Evolutionary conservation across 2,797 vertebrate genomes (phyloP).

Genomic region (Hydrolagus colliei): DNA sequence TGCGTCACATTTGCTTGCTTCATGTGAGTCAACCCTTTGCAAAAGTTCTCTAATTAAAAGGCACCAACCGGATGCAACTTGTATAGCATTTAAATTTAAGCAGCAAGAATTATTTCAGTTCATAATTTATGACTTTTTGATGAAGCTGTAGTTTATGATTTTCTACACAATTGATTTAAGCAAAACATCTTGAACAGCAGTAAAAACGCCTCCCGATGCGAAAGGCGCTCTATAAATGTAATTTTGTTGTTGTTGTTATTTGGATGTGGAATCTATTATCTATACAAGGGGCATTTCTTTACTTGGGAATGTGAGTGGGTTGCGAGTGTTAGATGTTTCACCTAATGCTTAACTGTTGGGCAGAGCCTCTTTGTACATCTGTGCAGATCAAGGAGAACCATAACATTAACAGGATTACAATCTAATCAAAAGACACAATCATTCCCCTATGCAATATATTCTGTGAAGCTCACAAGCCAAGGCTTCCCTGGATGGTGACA

Average conservation of each 20-base stretch:
- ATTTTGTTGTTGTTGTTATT: too few species aligned
- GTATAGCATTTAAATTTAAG: not conserved
- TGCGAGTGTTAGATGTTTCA: not conserved
- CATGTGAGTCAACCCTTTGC: not conserved
- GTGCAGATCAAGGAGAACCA: not conserved
- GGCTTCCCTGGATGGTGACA: too few species aligned
- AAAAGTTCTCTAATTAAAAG: not conserved
- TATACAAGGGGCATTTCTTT: not conserved
- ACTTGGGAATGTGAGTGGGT: not conserved
- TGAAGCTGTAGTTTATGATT: not conserved
- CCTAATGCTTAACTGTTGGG: not conserved
- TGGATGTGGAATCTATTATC: not conserved
- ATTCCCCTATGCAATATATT: too few species aligned
- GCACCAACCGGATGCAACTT: too few species aligned
- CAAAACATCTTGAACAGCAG: too few species aligned
- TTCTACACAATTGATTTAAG: not conserved
- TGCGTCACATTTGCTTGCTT: not conserved
- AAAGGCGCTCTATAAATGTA: too few species aligned
- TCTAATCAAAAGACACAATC: too few species aligned
- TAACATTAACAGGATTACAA: not conserved
- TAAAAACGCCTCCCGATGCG: too few species aligned
- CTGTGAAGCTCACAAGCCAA: too few species aligned
- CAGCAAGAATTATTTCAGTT: not conserved
- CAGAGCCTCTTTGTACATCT: not conserved
- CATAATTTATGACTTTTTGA: not conserved